phyloP scores from a whole-genome alignment of 1,140 invertebrate species.

The Caerostris darwini region DNA sequence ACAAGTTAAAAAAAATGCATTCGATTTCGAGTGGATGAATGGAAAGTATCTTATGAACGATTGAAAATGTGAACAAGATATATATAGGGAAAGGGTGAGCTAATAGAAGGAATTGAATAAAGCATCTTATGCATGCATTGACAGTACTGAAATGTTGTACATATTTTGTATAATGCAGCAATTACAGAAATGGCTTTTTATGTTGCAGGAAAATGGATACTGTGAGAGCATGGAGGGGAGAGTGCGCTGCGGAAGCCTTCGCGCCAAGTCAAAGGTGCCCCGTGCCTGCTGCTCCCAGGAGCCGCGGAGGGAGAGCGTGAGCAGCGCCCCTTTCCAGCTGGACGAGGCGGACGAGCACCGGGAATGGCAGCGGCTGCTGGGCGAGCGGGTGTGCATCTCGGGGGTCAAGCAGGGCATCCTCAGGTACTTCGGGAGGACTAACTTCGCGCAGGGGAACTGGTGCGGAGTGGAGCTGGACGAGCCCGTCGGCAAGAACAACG shows the following conservation, averaged over 20 bases:
- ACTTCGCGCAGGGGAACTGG: constrained; percentile 85
- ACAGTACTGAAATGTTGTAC: no score
- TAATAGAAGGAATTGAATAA: no score
- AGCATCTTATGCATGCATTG: no score
- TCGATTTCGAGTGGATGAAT: no score
- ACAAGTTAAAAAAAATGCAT: no score
- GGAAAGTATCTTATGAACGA: no score
- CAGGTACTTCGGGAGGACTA: constrained; percentile 84
- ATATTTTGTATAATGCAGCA: no score
- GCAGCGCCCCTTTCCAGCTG: background rate
- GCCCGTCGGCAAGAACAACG: constrained; percentile 86
- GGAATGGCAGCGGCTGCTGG: constrained; percentile 80
- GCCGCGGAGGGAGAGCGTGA: background rate
- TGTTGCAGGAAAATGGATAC: constrained; percentile 42
- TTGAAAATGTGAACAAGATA: no score
- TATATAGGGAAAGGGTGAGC: no score
- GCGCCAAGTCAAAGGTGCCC: constrained; percentile 66
- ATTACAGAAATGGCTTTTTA: background rate
- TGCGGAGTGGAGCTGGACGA: constrained; percentile 86
- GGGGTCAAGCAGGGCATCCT: constrained; percentile 84
- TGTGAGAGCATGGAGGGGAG: constrained; percentile 29
- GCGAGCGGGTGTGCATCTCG: constrained; percentile 84
- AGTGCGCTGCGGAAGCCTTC: constrained; percentile 20
- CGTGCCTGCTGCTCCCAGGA: constrained; percentile 28
- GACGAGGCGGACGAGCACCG: constrained; percentile 53